phyloP scores from a whole-genome alignment of 2,888 invertebrate species.

The Aleiodes testaceus region DNA sequence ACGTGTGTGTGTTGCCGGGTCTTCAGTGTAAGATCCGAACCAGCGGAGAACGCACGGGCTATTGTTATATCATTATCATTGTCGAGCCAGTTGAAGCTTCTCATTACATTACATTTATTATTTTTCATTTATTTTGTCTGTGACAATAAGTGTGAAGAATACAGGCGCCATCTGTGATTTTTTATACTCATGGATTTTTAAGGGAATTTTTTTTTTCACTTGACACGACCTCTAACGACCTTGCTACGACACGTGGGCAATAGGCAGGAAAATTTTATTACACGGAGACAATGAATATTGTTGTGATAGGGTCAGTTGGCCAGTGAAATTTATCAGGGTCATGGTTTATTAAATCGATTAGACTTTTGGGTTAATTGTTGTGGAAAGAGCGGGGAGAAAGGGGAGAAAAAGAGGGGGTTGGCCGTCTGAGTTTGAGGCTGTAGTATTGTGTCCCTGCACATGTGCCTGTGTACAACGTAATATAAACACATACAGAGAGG shows the following conservation, averaged over 20 bases:
- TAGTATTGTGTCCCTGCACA: not conserved
- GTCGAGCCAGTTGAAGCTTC: slow-evolving; percentile 57
- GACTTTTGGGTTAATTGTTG: slow-evolving; percentile 70
- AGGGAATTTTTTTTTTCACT: not conserved
- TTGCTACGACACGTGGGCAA: not conserved
- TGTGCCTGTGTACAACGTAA: no score
- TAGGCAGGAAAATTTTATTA: not conserved
- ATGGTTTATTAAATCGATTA: slow-evolving; percentile 67
- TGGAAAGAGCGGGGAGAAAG: slow-evolving; percentile 59
- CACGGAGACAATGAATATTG: no score
- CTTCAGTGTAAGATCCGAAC: slow-evolving; percentile 73
- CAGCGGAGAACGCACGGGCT: slow-evolving; percentile 72
- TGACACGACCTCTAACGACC: not conserved
- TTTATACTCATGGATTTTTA: no score
- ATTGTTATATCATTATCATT: slow-evolving; percentile 72
- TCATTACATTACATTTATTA: not conserved
- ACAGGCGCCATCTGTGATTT: not conserved
- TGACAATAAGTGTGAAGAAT: not conserved
- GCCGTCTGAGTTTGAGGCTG: not conserved
- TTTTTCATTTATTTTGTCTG: not conserved
- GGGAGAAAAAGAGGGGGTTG: not conserved
- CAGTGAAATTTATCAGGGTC: slow-evolving; percentile 56
- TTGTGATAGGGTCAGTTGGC: slow-evolving; percentile 46
- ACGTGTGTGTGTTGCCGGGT: slow-evolving; percentile 71
- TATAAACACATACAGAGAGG: not conserved